phyloP scores from a whole-genome alignment of 2,113 vertebrate species.

The Notothenia coriiceps region DNA sequence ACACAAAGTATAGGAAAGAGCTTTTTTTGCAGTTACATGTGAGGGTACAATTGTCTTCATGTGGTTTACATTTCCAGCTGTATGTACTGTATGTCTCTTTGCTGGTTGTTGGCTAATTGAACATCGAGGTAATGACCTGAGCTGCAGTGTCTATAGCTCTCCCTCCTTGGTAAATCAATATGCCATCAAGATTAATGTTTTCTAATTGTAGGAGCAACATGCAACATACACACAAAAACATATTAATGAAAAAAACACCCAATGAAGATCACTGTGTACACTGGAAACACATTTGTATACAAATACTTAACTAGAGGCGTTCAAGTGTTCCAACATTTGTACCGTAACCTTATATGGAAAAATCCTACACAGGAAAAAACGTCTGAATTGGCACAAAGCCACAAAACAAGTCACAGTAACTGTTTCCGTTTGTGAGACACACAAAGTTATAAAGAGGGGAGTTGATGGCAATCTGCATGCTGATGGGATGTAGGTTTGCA shows the following conservation, averaged over 20 bases:
- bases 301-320: neutral
- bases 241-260: no score
- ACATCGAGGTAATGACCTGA: slow-evolving; percentile 3
- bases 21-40: no score
- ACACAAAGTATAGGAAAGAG: no score
- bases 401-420: neutral
- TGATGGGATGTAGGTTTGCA: neutral
- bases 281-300: neutral
- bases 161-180: slow-evolving; percentile 19
- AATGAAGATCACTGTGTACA: neutral
- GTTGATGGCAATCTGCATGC: slow-evolving; percentile 32
- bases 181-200: slow-evolving; percentile 9
- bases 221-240: neutral
- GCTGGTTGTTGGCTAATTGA: neutral
- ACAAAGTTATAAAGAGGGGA: neutral
- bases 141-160: slow-evolving; percentile 11
- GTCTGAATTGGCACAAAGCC: neutral
- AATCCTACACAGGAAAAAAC: neutral
- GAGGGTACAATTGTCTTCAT: no score
- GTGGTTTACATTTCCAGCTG: no score
- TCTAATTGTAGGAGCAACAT: slow-evolving; percentile 13
- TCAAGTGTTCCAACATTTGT: no score
- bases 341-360: no score
- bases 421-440: neutral
- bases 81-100: neutral